Conservation (phyloP, 1,140 invertebrate species). For the Drosophila littoralis region DNA sequence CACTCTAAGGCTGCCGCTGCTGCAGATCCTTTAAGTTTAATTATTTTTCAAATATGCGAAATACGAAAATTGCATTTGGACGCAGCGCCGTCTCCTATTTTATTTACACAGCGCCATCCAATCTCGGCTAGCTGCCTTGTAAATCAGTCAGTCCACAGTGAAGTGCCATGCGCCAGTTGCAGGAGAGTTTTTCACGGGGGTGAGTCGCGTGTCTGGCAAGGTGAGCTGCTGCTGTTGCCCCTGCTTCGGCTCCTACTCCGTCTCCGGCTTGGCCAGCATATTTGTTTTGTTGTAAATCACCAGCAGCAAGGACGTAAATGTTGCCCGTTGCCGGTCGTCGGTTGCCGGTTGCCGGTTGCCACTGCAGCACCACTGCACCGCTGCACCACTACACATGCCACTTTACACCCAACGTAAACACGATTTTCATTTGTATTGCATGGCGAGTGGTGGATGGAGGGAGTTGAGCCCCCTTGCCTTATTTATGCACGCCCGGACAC, state of each 20-base stretch:
- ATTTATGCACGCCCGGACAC: conserved; percentile 74
- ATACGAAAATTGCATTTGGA: conserved; percentile 78
- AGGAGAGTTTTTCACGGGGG: neutral
- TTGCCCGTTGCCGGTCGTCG: conserved; percentile 42
- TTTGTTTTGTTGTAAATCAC: conserved; percentile 83
- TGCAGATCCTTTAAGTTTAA: conserved; percentile 70
- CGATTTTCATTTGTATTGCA: conserved; percentile 80
- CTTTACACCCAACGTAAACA: conserved; percentile 79
- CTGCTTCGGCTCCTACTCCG: neutral
- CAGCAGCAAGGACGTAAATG: conserved; percentile 73
- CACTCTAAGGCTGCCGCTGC: conserved; percentile 25
- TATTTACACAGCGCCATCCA: conserved; percentile 79
- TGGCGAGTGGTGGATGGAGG: neutral
- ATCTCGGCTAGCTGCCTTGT: conserved; percentile 79
- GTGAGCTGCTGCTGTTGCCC: conserved; percentile 33
- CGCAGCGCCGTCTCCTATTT: conserved; percentile 68
- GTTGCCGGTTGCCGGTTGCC: conserved; percentile 22
- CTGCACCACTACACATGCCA: conserved; percentile 73
- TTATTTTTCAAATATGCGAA: conserved; percentile 79
- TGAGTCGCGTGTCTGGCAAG: conserved; percentile 50
- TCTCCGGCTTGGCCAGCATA: conserved; percentile 54
- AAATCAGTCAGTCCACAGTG: conserved; percentile 71
- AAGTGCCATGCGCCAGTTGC: conserved; percentile 16
- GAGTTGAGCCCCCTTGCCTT: conserved; percentile 34
- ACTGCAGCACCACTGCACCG: conserved; percentile 19